phyloP scores from a whole-genome alignment of 2,113 vertebrate species.

The Corvus moneduloides region DNA sequence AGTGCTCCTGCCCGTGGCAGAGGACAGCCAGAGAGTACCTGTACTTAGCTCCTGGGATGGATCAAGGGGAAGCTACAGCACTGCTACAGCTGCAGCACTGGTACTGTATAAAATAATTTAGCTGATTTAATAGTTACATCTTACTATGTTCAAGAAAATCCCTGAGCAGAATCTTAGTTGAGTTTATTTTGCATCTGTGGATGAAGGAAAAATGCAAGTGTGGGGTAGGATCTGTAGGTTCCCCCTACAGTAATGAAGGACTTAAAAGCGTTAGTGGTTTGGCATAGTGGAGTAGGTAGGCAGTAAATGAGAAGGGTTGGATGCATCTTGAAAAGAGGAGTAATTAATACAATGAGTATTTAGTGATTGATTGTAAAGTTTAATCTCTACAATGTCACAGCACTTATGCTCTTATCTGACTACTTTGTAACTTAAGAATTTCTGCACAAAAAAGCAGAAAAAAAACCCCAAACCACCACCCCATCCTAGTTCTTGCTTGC shows the following conservation, averaged over 20 bases:
- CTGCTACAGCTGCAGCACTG: not conserved
- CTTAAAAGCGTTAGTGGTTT: not conserved
- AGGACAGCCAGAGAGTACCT: not conserved
- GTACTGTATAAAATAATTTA: not conserved
- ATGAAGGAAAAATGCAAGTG: not conserved
- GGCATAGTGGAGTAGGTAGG: not conserved
- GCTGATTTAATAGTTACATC: not conserved
- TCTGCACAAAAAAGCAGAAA: accelerated
- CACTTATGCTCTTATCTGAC: not conserved
- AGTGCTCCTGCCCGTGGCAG: not conserved
- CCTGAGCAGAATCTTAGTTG: not conserved
- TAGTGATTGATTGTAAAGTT: not conserved
- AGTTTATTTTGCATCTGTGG: not conserved
- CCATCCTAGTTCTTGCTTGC: not conserved
- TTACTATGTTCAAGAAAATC: not conserved
- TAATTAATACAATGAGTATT: not conserved
- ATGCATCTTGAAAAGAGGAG: not conserved
- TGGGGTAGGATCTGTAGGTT: not conserved
- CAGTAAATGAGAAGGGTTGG: not conserved
- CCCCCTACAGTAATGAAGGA: not conserved
- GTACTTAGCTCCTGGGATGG: not conserved
- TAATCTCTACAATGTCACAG: not conserved
- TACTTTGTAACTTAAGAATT: not conserved
- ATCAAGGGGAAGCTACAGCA: not conserved
- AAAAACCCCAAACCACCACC: not conserved